Percentiles rank a stretch among this genome's conserved stretches.
Evolutionary conservation across 2,888 invertebrate genomes (phyloP).

Genomic region (Tipula confusa): DNA sequence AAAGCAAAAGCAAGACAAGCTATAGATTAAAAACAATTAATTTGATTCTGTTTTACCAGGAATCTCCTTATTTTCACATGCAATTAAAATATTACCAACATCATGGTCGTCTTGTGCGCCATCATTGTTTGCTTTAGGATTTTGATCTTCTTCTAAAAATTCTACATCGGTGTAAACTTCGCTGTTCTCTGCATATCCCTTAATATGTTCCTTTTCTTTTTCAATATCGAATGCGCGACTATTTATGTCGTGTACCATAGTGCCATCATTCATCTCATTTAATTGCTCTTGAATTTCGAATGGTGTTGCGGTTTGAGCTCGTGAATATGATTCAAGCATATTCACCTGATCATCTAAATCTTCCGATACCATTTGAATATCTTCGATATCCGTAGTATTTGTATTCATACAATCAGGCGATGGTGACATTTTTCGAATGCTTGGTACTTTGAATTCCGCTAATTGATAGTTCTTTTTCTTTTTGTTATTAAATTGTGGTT

Average conservation of each 20-base stretch:
- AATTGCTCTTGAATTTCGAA: constrained; percentile 48
- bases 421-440: constrained; percentile 29
- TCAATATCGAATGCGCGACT: constrained; percentile 50
- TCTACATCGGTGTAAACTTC: constrained; percentile 55
- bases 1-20: constrained; percentile 3
- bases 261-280: constrained; percentile 47
- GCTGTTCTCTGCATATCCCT: constrained; percentile 48
- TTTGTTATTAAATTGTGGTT: constrained; percentile 3
- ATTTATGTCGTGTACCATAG: constrained; percentile 50
- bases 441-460: constrained; percentile 28
- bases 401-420: background rate
- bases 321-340: constrained; percentile 38
- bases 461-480: background rate
- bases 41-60: background rate
- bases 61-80: background rate
- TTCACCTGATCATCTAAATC: constrained; percentile 49
- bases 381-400: constrained; percentile 51
- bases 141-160: constrained; percentile 50
- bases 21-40: background rate
- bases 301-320: constrained; percentile 45
- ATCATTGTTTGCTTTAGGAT: constrained; percentile 28
- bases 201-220: constrained; percentile 52
- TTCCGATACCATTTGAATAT: constrained; percentile 47
- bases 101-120: background rate
- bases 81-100: constrained; percentile 12